Percentiles rank a stretch among this genome's conserved stretches.
Evolutionary conservation across 2,888 invertebrate species (phyloP).

Genomic region (Tipula lateralis): DNA sequence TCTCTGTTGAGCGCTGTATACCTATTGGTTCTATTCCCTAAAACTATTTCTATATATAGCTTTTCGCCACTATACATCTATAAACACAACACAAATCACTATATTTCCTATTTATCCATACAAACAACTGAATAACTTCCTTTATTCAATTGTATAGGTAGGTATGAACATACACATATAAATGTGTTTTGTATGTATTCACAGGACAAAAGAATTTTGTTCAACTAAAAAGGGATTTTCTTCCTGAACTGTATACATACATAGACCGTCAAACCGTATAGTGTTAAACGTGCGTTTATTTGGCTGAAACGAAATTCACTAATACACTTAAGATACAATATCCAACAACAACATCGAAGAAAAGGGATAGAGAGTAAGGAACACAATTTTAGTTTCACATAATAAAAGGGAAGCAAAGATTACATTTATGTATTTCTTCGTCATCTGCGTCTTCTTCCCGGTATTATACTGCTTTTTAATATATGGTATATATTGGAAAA

Average conservation of each 20-base stretch:
- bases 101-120: neutral
- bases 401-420: neutral
- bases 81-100: neutral
- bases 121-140: neutral
- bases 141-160: neutral
- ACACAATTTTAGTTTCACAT: too few species aligned
- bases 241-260: neutral
- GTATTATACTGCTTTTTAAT: neutral
- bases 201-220: neutral
- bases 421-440: neutral
- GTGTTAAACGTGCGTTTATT: neutral
- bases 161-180: neutral
- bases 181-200: neutral
- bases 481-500: neutral
- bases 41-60: neutral
- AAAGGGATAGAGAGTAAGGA: neutral
- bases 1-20: too few species aligned
- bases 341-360: neutral
- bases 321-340: neutral
- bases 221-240: neutral
- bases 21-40: neutral
- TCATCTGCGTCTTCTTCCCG: neutral
- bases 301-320: neutral
- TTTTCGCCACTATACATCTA: neutral
- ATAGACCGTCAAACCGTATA: neutral